phyloP scores from a whole-genome alignment of 2,797 vertebrate species.

The Nannoperca obscura region DNA sequence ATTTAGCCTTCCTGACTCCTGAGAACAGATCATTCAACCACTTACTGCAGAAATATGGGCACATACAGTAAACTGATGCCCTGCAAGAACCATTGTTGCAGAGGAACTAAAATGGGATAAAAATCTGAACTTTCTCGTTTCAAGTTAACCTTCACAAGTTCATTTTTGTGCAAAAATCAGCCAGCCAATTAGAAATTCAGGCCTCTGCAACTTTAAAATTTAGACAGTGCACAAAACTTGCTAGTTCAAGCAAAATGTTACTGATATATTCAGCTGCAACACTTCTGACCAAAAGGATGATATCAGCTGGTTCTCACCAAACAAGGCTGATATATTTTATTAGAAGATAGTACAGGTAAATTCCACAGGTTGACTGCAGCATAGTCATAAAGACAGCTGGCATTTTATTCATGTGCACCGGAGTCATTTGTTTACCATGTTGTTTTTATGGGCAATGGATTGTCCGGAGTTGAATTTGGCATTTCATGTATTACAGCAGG shows the following conservation, averaged over 20 bases:
- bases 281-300: not conserved
- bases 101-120: not conserved
- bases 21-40: conserved; percentile 56
- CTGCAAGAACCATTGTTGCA: not conserved
- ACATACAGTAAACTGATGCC: conserved; percentile 37
- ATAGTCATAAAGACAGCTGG: not conserved
- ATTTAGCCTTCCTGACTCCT: conserved; percentile 65
- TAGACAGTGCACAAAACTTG: not conserved
- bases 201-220: not conserved
- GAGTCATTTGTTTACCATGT: conserved; percentile 26
- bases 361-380: not conserved
- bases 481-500: conserved; percentile 26
- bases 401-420: conserved; percentile 6
- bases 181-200: not conserved
- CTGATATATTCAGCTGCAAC: not conserved
- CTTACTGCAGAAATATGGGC: conserved; percentile 54
- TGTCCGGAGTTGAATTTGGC: conserved; percentile 24
- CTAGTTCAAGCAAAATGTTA: not conserved
- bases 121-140: conserved; percentile 12
- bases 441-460: conserved; percentile 24
- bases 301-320: not conserved
- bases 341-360: not conserved
- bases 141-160: conserved; percentile 38
- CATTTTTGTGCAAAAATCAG: not conserved
- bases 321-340: not conserved